phyloP scores from a whole-genome alignment of 2,113 vertebrate species.

The Nothobranchius kuhntae region DNA sequence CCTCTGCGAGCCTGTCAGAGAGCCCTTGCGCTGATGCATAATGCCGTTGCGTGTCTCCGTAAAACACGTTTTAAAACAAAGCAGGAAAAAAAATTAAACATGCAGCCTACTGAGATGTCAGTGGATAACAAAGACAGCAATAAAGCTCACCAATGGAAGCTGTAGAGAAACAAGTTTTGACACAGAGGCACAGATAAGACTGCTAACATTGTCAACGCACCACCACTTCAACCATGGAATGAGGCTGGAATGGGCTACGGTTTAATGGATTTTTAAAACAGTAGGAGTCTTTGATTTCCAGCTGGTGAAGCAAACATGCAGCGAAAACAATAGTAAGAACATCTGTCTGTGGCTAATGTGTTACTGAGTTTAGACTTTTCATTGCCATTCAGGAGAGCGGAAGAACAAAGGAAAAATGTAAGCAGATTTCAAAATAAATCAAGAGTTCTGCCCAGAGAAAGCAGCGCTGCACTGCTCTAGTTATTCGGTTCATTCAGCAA shows the following conservation, averaged over 20 bases:
- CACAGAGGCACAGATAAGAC: neutral
- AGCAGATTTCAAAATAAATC: conserved; percentile 25
- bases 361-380: conserved; percentile 16
- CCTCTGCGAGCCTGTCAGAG: too few relatives aligned
- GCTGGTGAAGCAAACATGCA: conserved; percentile 46
- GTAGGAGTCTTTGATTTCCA: conserved; percentile 36
- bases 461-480: neutral
- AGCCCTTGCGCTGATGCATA: too few relatives aligned
- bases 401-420: conserved; percentile 16
- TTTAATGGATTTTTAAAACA: conserved; percentile 46
- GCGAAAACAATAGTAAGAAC: conserved; percentile 29
- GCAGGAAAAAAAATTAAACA: neutral
- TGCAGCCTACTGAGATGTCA: neutral
- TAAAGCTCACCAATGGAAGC: neutral
- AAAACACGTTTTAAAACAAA: neutral
- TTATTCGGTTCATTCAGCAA: conserved; percentile 15
- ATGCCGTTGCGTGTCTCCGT: too few relatives aligned
- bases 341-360: conserved; percentile 46
- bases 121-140: neutral
- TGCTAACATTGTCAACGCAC: neutral
- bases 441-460: conserved; percentile 7
- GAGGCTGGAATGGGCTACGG: conserved; percentile 24
- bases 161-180: conserved; percentile 9
- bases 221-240: conserved; percentile 14
- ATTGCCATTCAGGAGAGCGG: conserved; percentile 10